Percentiles rank a stretch among this genome's conserved stretches.
Evolutionary conservation across 1,140 invertebrate species (phyloP).

Genomic region (Metopolophium dirhodum): DNA sequence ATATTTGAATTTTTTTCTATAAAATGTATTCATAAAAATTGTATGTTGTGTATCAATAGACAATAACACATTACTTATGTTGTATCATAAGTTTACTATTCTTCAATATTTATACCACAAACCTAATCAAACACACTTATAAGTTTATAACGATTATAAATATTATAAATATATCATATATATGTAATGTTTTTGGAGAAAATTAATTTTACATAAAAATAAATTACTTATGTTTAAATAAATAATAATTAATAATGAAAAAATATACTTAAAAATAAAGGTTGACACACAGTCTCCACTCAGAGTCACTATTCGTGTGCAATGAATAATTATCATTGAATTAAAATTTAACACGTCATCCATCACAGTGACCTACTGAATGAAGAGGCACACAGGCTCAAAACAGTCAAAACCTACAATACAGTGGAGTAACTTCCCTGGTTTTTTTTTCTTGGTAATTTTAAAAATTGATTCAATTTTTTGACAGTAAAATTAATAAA

Average conservation of each 20-base stretch:
- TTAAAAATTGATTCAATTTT: too few relatives aligned
- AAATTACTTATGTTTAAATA: neutral
- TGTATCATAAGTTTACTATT: neutral
- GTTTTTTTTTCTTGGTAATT: too few relatives aligned
- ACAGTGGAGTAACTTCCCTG: neutral
- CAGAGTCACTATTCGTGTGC: neutral
- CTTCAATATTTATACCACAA: neutral
- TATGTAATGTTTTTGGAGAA: neutral
- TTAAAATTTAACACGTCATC: neutral
- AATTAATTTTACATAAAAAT: neutral
- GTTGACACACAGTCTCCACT: neutral
- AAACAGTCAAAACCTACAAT: neutral
- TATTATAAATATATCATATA: neutral
- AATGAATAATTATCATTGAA: neutral
- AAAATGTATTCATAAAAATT: neutral
- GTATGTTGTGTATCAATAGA: neutral
- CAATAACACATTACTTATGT: neutral
- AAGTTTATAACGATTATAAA: neutral
- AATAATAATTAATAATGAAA: neutral
- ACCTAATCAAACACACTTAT: neutral
- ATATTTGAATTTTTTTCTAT: neutral
- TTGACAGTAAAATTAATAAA: too few relatives aligned
- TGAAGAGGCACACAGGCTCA: neutral
- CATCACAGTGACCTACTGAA: neutral
- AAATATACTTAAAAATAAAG: neutral